These are phyloP conservation scores for Urocolius indicus DNA, from an alignment of 2,113 vertebrate species.

Conservation along the genomic window DNA sequence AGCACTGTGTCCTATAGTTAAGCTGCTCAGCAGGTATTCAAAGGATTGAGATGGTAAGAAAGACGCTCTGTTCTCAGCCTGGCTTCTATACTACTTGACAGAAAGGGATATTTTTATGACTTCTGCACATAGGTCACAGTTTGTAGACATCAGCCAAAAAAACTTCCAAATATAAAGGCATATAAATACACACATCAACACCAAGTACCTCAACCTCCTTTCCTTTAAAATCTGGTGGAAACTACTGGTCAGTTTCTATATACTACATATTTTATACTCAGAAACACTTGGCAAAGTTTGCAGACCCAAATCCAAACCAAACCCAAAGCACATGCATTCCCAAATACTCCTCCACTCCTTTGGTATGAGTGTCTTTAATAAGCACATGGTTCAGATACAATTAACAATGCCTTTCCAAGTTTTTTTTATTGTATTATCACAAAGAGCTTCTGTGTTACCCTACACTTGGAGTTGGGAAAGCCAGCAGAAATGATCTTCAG, in stretches of 20 bases:
- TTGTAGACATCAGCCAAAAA: not conserved
- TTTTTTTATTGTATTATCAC: not conserved
- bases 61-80: not conserved
- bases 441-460: not conserved
- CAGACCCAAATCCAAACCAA: not conserved
- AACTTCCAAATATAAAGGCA: not conserved
- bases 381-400: not conserved
- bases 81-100: not conserved
- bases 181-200: not conserved
- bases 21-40: rapidly evolving
- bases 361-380: not conserved
- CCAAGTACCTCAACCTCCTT: rapidly evolving
- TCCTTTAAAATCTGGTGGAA: not conserved
- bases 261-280: not conserved
- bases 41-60: not conserved
- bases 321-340: not conserved
- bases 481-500: not conserved
- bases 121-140: not conserved
- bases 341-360: not conserved
- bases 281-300: not conserved
- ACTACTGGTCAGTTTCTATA: not conserved
- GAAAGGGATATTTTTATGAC: not conserved
- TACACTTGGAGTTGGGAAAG: not conserved
- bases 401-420: not conserved
- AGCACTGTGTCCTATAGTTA: not conserved